Conservation (phyloP, 2,113 vertebrate species). For the Microcebus jonahi region DNA sequence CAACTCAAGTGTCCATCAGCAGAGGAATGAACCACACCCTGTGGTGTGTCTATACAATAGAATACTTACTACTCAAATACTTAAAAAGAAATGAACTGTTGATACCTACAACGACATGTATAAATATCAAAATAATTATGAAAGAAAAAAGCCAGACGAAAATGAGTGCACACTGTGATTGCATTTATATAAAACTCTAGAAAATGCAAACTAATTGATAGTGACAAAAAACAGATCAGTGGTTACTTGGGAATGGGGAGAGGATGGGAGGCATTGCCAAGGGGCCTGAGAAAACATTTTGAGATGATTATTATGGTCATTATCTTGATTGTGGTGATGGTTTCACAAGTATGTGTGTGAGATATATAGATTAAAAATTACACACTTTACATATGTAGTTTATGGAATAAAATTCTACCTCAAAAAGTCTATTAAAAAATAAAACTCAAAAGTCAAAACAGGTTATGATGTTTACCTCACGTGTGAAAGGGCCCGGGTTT, state of each 20-base stretch:
- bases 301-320: background rate
- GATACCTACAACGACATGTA: background rate
- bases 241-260: background rate
- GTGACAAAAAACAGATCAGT: background rate
- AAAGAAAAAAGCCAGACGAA: background rate
- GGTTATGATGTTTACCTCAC: too few relatives aligned
- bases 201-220: background rate
- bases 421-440: background rate
- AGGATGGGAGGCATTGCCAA: background rate
- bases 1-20: background rate
- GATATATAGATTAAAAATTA: background rate
- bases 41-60: background rate
- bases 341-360: background rate
- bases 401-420: slow-evolving; percentile 7
- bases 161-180: background rate
- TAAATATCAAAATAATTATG: background rate
- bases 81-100: background rate
- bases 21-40: background rate
- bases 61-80: background rate
- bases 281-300: background rate
- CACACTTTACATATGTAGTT: background rate
- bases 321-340: background rate
- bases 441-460: background rate
- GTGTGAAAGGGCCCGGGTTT: too few relatives aligned
- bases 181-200: background rate